Evolutionary conservation across 2,113 vertebrate species (phyloP).

Genomic region (Struthidea cinerea): DNA sequence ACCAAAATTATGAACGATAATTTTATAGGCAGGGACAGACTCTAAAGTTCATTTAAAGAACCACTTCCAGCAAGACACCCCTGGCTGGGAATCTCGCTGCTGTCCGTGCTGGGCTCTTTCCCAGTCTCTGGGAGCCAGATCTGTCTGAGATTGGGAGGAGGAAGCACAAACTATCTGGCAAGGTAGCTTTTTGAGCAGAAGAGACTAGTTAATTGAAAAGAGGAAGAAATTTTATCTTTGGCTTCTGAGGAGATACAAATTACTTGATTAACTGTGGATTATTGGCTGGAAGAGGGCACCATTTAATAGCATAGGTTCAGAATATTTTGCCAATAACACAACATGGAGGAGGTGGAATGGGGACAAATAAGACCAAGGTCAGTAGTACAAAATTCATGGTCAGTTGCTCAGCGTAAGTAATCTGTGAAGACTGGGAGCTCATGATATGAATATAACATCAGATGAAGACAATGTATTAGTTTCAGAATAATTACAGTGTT

Average conservation of each 20-base stretch:
- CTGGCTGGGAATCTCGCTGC: neutral
- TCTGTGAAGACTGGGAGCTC: neutral
- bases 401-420: neutral
- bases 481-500: neutral
- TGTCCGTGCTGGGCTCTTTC: neutral
- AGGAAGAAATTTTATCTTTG: neutral
- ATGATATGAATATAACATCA: neutral
- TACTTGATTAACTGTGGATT: neutral
- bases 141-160: neutral
- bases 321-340: neutral
- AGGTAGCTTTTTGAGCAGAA: slow-evolving; percentile 11
- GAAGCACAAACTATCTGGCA: slow-evolving; percentile 1
- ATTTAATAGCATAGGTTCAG: neutral
- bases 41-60: neutral
- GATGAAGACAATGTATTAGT: neutral
- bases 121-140: neutral
- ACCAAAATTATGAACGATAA: neutral
- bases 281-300: neutral
- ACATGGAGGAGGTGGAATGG: neutral
- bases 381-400: neutral
- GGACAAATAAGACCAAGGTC: neutral
- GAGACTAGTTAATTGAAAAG: neutral
- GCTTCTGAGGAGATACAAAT: neutral
- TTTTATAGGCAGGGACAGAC: neutral
- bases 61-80: neutral